These are phyloP conservation scores for Diabrotica virgifera DNA, from an alignment of 1,140 invertebrate species.

Conservation along the genomic window DNA sequence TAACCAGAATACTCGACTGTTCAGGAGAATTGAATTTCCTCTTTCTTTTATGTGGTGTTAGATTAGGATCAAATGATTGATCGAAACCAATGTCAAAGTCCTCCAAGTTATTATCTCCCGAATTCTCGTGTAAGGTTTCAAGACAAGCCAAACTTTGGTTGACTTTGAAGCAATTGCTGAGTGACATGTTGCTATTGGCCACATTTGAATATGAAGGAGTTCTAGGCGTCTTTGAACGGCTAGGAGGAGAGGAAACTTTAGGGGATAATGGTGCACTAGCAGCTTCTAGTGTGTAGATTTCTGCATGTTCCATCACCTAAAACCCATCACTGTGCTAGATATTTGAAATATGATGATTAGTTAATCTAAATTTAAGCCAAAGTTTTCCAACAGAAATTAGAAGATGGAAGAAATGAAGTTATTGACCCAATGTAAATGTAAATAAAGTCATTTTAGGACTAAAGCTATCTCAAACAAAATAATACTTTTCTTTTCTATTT, in stretches of 20 bases:
- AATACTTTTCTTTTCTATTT: too few relatives aligned
- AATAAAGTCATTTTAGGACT: too few relatives aligned
- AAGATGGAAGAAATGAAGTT: too few relatives aligned
- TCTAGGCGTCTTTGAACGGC: constrained; percentile 20
- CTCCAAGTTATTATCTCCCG: constrained; percentile 31
- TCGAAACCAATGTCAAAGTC: constrained; percentile 33
- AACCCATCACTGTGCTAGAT: constrained; percentile 39
- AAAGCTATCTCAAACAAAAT: too few relatives aligned
- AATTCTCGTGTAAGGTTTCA: constrained; percentile 40
- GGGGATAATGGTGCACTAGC: constrained; percentile 37
- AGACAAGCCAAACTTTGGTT: constrained; percentile 26
- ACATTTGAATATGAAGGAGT: constrained; percentile 13
- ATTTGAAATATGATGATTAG: background rate
- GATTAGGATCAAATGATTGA: constrained; percentile 25
- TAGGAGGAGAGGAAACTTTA: constrained; percentile 11
- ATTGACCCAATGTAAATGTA: too few relatives aligned
- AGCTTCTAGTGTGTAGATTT: constrained; percentile 41
- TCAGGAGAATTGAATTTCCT: constrained; percentile 38
- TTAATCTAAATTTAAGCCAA: background rate
- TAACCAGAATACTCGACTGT: constrained; percentile 25
- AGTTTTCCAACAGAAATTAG: too few relatives aligned
- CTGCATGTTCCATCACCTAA: constrained; percentile 46
- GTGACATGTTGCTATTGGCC: constrained; percentile 23
- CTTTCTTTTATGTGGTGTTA: constrained; percentile 34
- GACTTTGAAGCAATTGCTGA: constrained; percentile 15